Evolutionary conservation across 2,797 vertebrate species (phyloP).

Genomic region (Buceros bicornis): DNA sequence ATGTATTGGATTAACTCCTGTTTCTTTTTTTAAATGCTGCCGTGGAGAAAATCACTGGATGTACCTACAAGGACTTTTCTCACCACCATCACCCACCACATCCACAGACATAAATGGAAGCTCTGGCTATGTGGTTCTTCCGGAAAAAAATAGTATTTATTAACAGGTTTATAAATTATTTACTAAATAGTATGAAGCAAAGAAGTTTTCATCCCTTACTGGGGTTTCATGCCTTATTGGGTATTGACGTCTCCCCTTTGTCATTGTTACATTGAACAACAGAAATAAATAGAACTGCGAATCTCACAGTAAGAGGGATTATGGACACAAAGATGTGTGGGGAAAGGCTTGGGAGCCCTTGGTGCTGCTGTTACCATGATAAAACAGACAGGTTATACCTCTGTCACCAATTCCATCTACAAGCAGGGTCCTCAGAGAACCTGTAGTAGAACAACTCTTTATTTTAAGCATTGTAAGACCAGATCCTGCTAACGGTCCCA

Average conservation of each 20-base stretch:
- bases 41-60: background rate
- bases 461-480: background rate
- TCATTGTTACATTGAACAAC: background rate
- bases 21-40: background rate
- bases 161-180: background rate
- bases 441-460: background rate
- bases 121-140: background rate
- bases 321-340: rapidly evolving
- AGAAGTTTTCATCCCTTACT: rapidly evolving
- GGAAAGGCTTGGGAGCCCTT: background rate
- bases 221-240: background rate
- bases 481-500: background rate
- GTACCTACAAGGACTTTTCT: background rate
- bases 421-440: background rate
- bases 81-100: background rate
- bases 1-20: background rate
- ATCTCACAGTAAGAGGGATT: background rate
- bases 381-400: background rate
- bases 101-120: background rate
- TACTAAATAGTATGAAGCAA: background rate
- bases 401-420: rapidly evolving
- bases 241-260: background rate
- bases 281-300: background rate
- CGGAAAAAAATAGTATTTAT: background rate
- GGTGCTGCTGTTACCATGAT: background rate